Evolutionary conservation across 2,888 invertebrate species (phyloP).

Genomic region (Oxyteleia sp.): DNA sequence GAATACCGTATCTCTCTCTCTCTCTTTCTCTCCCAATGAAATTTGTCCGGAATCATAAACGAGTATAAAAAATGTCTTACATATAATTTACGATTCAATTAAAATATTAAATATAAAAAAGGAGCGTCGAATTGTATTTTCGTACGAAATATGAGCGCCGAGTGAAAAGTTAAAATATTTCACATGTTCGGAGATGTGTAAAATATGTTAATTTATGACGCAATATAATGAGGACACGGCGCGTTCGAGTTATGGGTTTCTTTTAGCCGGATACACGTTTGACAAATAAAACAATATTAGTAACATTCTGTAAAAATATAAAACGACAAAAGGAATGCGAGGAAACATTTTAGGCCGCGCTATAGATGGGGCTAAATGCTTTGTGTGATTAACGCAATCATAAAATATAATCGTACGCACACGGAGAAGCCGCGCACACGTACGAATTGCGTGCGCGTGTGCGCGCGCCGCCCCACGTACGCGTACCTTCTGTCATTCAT

Average conservation of each 20-base stretch:
- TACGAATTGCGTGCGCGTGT: too few relatives aligned
- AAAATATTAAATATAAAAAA: constrained; percentile 69
- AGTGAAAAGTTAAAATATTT: constrained; percentile 71
- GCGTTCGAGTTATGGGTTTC: constrained; percentile 71
- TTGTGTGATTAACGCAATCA: constrained; percentile 76
- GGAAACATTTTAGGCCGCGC: constrained; percentile 58
- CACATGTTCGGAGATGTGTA: constrained; percentile 71
- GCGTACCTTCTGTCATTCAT: constrained; percentile 76
- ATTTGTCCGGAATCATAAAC: constrained; percentile 37
- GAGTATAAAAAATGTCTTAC: constrained; percentile 42
- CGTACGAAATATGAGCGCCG: constrained; percentile 62
- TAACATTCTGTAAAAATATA: constrained; percentile 70
- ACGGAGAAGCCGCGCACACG: constrained; percentile 8
- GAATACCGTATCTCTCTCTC: too few relatives aligned
- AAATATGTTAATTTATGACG: constrained; percentile 76
- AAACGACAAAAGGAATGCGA: constrained; percentile 67
- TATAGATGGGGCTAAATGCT: constrained; percentile 74
- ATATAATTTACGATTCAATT: constrained; percentile 68
- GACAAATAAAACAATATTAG: constrained; percentile 74
- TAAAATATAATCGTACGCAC: constrained; percentile 55
- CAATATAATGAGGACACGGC: constrained; percentile 78
- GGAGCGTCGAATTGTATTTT: constrained; percentile 57
- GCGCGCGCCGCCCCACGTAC: too few relatives aligned
- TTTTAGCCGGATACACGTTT: constrained; percentile 63
- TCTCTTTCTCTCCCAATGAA: constrained; percentile 32